Conservation (phyloP, 2,888 invertebrate species). For the Matsumyia berberina region DNA sequence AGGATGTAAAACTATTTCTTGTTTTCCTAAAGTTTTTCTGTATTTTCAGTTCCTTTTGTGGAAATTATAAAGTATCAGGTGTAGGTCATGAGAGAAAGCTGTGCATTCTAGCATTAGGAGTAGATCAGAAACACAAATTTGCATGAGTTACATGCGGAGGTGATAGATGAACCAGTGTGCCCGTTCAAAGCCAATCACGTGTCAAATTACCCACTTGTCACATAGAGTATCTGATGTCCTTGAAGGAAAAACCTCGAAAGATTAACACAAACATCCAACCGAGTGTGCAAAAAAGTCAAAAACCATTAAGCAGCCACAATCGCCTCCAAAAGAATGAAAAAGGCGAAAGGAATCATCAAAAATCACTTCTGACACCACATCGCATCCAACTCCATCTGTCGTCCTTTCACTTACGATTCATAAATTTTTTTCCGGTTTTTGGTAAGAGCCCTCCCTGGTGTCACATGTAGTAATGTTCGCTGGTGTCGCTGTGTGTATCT, state of each 20-base stretch:
- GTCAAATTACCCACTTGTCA: slow-evolving; percentile 16
- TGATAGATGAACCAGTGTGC: no score
- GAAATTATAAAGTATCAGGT: not conserved
- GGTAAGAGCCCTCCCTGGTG: slow-evolving; percentile 31
- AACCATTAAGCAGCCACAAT: slow-evolving; percentile 19
- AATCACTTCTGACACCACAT: slow-evolving; percentile 44
- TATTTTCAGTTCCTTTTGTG: no score
- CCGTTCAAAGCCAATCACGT: no score
- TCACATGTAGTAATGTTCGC: slow-evolving; percentile 5
- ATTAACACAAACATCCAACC: not conserved
- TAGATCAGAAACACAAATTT: no score
- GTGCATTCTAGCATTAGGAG: no score
- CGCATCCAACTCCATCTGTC: slow-evolving; percentile 38
- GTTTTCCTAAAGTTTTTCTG: no score
- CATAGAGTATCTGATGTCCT: slow-evolving; percentile 44
- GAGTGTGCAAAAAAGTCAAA: not conserved
- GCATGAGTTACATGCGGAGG: no score
- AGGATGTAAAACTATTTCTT: no score
- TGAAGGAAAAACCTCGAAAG: not conserved
- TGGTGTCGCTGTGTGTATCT: not conserved
- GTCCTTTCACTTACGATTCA: slow-evolving; percentile 2
- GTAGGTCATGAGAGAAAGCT: no score
- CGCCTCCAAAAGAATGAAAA: not conserved
- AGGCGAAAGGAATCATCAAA: slow-evolving; percentile 21
- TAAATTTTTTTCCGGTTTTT: not conserved